Conservation (phyloP, 2,113 vertebrate genomes). For the Microcebus murinus region DNA sequence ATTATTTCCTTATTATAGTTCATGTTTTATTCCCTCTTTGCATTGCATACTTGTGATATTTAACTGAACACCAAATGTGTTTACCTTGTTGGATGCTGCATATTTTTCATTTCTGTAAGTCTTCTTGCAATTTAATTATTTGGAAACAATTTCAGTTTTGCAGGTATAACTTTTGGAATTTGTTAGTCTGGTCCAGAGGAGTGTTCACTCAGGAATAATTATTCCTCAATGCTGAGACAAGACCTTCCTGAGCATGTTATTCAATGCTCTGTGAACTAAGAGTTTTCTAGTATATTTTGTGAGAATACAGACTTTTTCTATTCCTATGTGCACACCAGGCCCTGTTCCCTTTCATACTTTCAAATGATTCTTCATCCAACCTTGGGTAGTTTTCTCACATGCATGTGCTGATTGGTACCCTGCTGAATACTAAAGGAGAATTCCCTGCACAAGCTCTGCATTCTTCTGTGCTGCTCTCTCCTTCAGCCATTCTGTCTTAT, state of each 20-base stretch:
- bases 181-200: not conserved
- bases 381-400: not conserved
- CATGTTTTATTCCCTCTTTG: not conserved
- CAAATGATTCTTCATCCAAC: not conserved
- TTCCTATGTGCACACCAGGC: rapidly evolving
- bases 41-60: not conserved
- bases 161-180: not conserved
- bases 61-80: not conserved
- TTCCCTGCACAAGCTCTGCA: rapidly evolving
- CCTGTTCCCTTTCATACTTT: not conserved
- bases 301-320: not conserved
- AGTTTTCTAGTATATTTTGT: not conserved
- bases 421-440: not conserved
- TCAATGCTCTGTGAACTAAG: not conserved
- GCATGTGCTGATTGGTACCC: not conserved
- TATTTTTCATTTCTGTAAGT: not conserved
- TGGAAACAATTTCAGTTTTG: not conserved
- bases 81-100: not conserved
- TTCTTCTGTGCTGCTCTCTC: not conserved
- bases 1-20: not conserved
- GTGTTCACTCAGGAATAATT: not conserved
- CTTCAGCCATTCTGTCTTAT: not conserved
- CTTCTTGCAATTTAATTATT: not conserved
- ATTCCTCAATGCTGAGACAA: not conserved
- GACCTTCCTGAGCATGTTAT: not conserved